A percentile compares a stretch with the other conserved stretches of the same genome.
These are phyloP conservation scores for Oenanthe melanoleuca DNA, from an alignment of 2,113 vertebrate species.

Conservation along the genomic window DNA sequence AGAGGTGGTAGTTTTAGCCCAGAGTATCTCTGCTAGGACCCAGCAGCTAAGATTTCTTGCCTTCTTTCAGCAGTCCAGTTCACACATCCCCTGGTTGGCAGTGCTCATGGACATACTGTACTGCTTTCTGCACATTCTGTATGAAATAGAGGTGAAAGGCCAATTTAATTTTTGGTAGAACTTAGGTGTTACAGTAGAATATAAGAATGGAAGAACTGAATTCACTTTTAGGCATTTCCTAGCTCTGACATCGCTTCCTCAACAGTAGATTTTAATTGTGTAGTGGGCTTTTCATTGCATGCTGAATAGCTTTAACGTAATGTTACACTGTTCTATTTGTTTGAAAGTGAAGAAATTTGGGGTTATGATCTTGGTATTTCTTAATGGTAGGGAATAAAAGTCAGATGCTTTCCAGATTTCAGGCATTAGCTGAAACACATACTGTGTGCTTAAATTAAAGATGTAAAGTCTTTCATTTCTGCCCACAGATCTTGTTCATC, in stretches of 20 bases:
- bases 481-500: constrained; percentile 29
- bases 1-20: not conserved
- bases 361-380: not conserved
- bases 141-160: not conserved
- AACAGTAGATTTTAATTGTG: not conserved
- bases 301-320: not conserved
- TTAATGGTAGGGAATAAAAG: not conserved
- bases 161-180: not conserved
- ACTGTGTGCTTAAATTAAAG: constrained; percentile 35
- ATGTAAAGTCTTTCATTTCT: constrained; percentile 14
- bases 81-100: not conserved
- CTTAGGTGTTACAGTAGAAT: not conserved
- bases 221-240: not conserved
- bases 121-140: not conserved
- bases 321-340: not conserved
- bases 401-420: constrained; percentile 9
- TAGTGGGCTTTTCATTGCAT: not conserved
- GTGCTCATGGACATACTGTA: not conserved
- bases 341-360: not conserved
- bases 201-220: not conserved
- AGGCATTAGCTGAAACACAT: constrained; percentile 1
- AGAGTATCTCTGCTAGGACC: not conserved
- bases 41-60: not conserved
- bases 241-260: not conserved
- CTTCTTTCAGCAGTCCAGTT: not conserved